A percentile compares a stretch with the other conserved stretches of the same genome.
Evolutionary conservation across 2,888 invertebrate species (phyloP).

Genomic region (Tachina lurida): DNA sequence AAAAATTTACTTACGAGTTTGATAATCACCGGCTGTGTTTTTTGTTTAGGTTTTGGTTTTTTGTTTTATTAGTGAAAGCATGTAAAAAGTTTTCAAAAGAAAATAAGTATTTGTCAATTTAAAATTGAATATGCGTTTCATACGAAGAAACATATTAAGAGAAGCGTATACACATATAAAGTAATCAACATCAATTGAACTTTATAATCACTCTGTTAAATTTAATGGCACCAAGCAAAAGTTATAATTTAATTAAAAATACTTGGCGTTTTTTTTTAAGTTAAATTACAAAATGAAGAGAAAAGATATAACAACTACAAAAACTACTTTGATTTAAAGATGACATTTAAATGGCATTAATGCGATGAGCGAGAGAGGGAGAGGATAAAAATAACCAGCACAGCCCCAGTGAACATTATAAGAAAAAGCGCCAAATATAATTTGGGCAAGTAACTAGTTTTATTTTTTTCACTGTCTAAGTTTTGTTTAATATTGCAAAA

Average conservation of each 20-base stretch:
- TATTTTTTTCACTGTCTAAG: conserved; percentile 12
- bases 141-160: neutral
- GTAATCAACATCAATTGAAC: conserved; percentile 49
- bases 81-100: conserved; percentile 65
- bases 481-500: neutral
- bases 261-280: neutral
- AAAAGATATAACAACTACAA: conserved; percentile 6
- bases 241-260: conserved; percentile 68
- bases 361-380: conserved; percentile 33
- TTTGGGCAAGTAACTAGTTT: conserved; percentile 47
- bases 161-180: neutral
- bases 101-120: conserved; percentile 55
- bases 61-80: conserved; percentile 68
- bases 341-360: conserved; percentile 72
- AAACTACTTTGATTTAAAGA: conserved; percentile 62
- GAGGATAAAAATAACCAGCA: conserved; percentile 18
- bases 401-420: neutral
- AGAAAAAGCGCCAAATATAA: conserved; percentile 23
- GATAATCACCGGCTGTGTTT: conserved; percentile 67
- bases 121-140: conserved; percentile 19
- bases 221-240: conserved; percentile 64
- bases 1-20: conserved; percentile 66
- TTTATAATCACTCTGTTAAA: conserved; percentile 52
- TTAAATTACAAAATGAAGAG: conserved; percentile 13
- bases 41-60: neutral